These are phyloP conservation scores for Eucidaris tribuloides DNA, from an alignment of 35 echinoderm and acorn worm species.

Conservation along the genomic window DNA sequence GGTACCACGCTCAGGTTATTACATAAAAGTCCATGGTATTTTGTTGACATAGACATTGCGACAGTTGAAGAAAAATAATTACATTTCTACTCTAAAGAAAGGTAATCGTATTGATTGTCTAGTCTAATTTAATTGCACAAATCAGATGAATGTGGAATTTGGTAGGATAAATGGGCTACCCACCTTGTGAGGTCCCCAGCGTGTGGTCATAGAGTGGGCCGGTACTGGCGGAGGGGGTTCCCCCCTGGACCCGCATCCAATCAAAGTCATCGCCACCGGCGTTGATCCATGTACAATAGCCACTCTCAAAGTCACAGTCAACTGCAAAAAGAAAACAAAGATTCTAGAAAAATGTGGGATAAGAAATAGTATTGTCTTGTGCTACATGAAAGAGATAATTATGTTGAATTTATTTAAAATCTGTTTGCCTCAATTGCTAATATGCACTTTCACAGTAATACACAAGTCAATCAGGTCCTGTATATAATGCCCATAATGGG, in stretches of 20 bases:
- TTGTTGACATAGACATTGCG: neutral
- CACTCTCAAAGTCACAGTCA: constrained; percentile 79
- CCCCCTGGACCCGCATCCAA: constrained; percentile 55
- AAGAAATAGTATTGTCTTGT: no score
- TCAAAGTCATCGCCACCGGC: constrained; percentile 72
- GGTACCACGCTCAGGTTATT: no score
- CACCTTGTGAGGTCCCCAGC: constrained; percentile 35
- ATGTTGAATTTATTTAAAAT: no score
- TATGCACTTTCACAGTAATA: no score
- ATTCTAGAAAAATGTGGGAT: no score
- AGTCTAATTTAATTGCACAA: neutral
- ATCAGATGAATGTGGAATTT: neutral
- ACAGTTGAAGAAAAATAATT: neutral
- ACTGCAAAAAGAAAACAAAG: no score
- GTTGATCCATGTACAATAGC: constrained; percentile 72
- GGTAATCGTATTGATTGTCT: neutral
- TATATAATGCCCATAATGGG: no score
- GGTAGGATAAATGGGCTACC: no score
- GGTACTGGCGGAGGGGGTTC: constrained; percentile 36
- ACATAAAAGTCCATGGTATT: neutral
- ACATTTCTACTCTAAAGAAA: neutral
- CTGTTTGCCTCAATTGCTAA: no score
- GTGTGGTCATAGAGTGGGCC: constrained; percentile 47
- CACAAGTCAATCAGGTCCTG: no score
- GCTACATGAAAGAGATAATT: no score